A percentile compares a stretch with the other conserved stretches of the same genome.
phyloP scores from a whole-genome alignment of 1,140 invertebrate species.

The Scylla paramamosain region DNA sequence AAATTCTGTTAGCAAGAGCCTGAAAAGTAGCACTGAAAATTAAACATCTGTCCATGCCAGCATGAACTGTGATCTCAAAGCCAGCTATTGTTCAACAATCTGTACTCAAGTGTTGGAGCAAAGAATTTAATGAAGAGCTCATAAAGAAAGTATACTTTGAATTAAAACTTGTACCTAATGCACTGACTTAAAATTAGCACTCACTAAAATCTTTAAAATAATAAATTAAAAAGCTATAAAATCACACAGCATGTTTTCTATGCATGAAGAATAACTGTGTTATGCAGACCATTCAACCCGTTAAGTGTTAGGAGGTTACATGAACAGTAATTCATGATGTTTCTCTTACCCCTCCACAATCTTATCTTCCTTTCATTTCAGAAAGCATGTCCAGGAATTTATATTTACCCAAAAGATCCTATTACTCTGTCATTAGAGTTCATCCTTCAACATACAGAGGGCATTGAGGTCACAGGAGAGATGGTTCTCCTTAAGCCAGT shows the following conservation, averaged over 20 bases:
- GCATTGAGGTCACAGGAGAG: conserved; percentile 55
- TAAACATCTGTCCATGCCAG: too few species aligned
- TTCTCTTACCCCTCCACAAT: not conserved
- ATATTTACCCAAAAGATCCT: not conserved
- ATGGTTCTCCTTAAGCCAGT: conserved; percentile 43
- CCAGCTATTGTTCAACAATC: too few species aligned
- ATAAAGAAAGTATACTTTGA: not conserved
- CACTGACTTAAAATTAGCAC: too few species aligned
- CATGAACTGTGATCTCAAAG: too few species aligned
- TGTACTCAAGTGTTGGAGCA: not conserved
- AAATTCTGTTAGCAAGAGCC: too few species aligned
- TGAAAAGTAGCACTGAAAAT: too few species aligned
- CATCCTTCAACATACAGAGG: conserved; percentile 69
- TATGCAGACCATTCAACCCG: not conserved
- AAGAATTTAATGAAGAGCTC: not conserved
- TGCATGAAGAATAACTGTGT: not conserved
- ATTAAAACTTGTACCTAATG: too few species aligned
- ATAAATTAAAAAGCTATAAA: too few species aligned
- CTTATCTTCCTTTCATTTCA: not conserved
- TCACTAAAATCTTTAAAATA: too few species aligned
- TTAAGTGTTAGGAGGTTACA: not conserved
- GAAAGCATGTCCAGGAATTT: not conserved
- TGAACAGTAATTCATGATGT: not conserved
- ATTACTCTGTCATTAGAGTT: conserved; percentile 39
- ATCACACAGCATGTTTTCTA: not conserved